Base-by-base conservation (phyloP, 2,113 vertebrate species). In the Grus americana region DNA sequence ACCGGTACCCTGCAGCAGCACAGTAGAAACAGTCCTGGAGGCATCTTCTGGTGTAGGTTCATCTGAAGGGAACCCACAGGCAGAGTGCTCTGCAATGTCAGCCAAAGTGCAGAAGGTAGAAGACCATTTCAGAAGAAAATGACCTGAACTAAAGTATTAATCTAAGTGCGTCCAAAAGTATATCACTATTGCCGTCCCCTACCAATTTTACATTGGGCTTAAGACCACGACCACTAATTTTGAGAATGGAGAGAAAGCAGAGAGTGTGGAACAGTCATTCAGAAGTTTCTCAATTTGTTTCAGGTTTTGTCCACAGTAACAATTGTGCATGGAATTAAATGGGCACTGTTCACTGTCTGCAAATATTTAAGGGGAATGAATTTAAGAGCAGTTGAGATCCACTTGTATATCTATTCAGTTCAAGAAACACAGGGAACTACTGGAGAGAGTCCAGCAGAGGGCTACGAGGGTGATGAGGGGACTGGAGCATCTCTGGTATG, bases 301-400 rank as follows among this genome's bases (percentile, higher is more conserved):
- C 38, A 32, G 2, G 14, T 46, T 88, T 76, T 86, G 34, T 3
- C 42, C 47, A 40, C 2, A 54, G 16, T 10, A 66, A 67, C 9
- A 58, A 26, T 0, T 49, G 19, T 27, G 49, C 26, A 44, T 5
- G 12, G 46, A 79, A 86, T 52, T 58, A 67, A 85, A 76, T 2
- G 5, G 36, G 22, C 32, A 36, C 15, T 44, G 15, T 34, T 55
- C 3, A 1, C 29, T 20, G 7, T 1, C 0, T 18, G 10, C 17
- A 13, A 86, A 2, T 34, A 67, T 18, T 58, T 72, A 34, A 70
- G 17, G 12, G 15, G n/a, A 22, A 6, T 75, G 55, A 83, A 70
- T 44, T 83, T 8, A 70, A 73, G 59, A 86, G 29, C 50, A 83
- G 5, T 4, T 68, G 36, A 76, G 71, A 62, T 34, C 24, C 42